phyloP scores from a whole-genome alignment of 2,888 invertebrate species.

The Stenchaetothrips biformis region DNA sequence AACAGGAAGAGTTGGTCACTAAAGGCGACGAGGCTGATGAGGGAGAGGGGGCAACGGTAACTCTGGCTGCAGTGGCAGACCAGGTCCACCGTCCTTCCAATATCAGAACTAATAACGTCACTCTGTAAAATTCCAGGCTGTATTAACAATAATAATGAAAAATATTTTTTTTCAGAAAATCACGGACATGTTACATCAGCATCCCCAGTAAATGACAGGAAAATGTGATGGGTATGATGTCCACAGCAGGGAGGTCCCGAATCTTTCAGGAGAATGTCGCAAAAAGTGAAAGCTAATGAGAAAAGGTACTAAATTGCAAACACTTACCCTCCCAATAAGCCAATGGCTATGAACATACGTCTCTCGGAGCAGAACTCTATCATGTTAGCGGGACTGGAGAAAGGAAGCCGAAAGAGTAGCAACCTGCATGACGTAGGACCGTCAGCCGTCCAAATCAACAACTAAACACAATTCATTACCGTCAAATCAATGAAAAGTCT shows the following conservation, averaged over 20 bases:
- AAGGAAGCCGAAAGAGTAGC: too few species aligned
- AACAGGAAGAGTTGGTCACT: slow-evolving; percentile 73
- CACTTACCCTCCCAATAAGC: slow-evolving; percentile 68
- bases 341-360: slow-evolving; percentile 75
- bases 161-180: slow-evolving; percentile 31
- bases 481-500: too few species aligned
- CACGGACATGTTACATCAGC: slow-evolving; percentile 28
- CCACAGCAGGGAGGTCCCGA: too few species aligned
- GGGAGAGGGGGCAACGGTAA: background rate
- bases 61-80: slow-evolving; percentile 47
- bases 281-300: slow-evolving; percentile 25
- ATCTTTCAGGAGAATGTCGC: too few species aligned
- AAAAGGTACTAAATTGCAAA: slow-evolving; percentile 31
- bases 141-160: slow-evolving; percentile 35
- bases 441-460: too few species aligned
- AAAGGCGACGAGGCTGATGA: slow-evolving; percentile 54
- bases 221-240: background rate
- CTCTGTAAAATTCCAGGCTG: slow-evolving; percentile 50
- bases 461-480: too few species aligned
- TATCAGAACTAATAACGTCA: slow-evolving; percentile 75
- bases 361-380: slow-evolving; percentile 79
- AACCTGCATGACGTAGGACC: too few species aligned
- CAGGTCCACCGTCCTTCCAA: slow-evolving; percentile 72
- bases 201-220: slow-evolving; percentile 29
- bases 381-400: slow-evolving; percentile 50